These are phyloP conservation scores for Chloromyia formosa DNA, from an alignment of 2,888 invertebrate species.

Conservation along the genomic window DNA sequence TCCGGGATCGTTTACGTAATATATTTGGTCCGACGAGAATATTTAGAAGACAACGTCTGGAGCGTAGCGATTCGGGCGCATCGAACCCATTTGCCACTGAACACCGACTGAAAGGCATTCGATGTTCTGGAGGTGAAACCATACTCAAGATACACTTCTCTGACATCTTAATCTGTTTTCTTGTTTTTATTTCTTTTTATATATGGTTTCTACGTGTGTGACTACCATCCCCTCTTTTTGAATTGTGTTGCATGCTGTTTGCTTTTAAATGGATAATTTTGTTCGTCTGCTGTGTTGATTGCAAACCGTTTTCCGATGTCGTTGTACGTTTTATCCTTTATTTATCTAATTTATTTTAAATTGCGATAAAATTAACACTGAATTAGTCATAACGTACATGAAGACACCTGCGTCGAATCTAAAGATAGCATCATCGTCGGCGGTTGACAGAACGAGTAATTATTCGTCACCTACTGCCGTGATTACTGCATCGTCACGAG, in stretches of 20 bases:
- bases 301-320: constrained; percentile 47
- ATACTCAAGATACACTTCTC: neutral
- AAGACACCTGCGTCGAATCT: constrained; percentile 66
- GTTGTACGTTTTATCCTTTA: constrained; percentile 48
- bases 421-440: neutral
- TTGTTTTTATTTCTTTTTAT: constrained; percentile 22
- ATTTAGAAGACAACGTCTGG: constrained; percentile 44
- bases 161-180: constrained; percentile 45
- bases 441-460: neutral
- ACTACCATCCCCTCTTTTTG: neutral
- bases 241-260: constrained; percentile 21
- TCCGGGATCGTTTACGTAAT: constrained; percentile 34
- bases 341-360: constrained; percentile 52
- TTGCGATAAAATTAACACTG: constrained; percentile 43
- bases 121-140: constrained; percentile 60
- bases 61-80: constrained; percentile 42
- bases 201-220: constrained; percentile 2
- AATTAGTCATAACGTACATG: constrained; percentile 85
- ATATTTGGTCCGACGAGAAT: constrained; percentile 46
- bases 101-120: constrained; percentile 62
- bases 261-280: constrained; percentile 14
- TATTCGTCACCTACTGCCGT: neutral
- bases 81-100: constrained; percentile 55
- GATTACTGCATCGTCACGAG: neutral
- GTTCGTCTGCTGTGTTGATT: neutral